phyloP scores from a whole-genome alignment of 2,113 vertebrate genomes.

The Argyrosomus japonicus region DNA sequence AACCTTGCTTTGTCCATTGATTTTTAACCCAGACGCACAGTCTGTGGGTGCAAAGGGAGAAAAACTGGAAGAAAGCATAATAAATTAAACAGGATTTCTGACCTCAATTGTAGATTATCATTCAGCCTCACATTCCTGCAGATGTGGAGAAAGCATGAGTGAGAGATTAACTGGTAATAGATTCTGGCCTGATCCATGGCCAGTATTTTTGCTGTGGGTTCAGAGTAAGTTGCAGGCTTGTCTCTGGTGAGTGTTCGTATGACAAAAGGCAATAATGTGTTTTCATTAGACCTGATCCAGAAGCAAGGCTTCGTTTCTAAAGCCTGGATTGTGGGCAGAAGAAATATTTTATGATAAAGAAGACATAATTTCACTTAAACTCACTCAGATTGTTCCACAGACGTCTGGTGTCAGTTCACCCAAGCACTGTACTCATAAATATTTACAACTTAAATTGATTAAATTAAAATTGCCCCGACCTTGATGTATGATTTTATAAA shows the following conservation, averaged over 20 bases:
- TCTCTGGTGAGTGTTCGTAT: constrained; percentile 32
- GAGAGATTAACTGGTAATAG: constrained; percentile 51
- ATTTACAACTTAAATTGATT: neutral
- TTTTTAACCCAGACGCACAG: constrained; percentile 40
- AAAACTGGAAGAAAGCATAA: constrained; percentile 16
- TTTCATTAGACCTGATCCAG: constrained; percentile 25
- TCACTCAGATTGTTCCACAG: neutral
- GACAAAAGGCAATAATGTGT: constrained; percentile 23
- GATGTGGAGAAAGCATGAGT: constrained; percentile 31
- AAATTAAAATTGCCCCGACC: fast-evolving
- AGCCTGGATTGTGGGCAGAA: neutral
- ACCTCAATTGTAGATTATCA: constrained; percentile 50
- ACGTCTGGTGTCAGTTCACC: neutral
- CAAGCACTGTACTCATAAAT: neutral
- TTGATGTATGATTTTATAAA: neutral
- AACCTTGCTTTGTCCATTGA: neutral
- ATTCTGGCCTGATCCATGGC: constrained; percentile 27
- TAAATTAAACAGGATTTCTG: constrained; percentile 39
- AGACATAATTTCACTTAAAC: constrained; percentile 1
- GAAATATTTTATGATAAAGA: constrained; percentile 24
- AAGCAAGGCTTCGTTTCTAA: neutral
- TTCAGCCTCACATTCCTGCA: constrained; percentile 53
- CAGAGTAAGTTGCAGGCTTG: constrained; percentile 33
- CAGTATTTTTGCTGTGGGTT: constrained; percentile 37
- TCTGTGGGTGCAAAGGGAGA: constrained; percentile 30